Conservation (phyloP, 2,888 invertebrate species). For the Andrena marginata region DNA sequence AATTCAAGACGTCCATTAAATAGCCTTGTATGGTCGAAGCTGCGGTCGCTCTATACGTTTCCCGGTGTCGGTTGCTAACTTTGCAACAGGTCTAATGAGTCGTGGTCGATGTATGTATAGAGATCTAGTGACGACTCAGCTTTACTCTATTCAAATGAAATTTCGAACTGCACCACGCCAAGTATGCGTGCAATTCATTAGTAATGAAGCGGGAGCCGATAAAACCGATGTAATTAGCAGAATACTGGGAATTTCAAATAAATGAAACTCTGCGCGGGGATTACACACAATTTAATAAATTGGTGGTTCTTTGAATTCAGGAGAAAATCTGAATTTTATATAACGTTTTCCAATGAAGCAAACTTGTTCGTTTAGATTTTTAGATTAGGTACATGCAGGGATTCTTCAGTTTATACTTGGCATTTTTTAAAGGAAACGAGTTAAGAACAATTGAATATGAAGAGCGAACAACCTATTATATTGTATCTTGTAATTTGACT, state of each 20-base stretch:
- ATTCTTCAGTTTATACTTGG: no score
- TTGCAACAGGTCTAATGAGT: constrained; percentile 70
- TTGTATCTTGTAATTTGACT: no score
- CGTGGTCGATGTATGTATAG: constrained; percentile 48
- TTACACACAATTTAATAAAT: not conserved
- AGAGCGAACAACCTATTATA: no score
- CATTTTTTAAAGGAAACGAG: no score
- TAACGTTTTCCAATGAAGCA: no score
- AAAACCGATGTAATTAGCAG: constrained; percentile 65
- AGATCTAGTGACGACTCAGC: constrained; percentile 54
- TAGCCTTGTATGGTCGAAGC: constrained; percentile 7
- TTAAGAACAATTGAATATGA: no score
- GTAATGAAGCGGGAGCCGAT: constrained; percentile 55
- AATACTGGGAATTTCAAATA: constrained; percentile 26
- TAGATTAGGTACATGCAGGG: no score
- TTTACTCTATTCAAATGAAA: constrained; percentile 43
- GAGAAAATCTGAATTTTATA: no score
- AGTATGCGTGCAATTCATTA: constrained; percentile 58
- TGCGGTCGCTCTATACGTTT: constrained; percentile 23
- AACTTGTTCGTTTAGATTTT: no score
- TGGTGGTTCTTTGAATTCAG: not conserved
- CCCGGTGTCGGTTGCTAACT: constrained; percentile 54
- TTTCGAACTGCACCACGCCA: constrained; percentile 42
- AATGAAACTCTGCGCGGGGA: constrained; percentile 3
- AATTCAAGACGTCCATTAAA: constrained; percentile 56